Evolutionary conservation across 2,797 vertebrate species (phyloP).

Genomic region (Morelia viridis): DNA sequence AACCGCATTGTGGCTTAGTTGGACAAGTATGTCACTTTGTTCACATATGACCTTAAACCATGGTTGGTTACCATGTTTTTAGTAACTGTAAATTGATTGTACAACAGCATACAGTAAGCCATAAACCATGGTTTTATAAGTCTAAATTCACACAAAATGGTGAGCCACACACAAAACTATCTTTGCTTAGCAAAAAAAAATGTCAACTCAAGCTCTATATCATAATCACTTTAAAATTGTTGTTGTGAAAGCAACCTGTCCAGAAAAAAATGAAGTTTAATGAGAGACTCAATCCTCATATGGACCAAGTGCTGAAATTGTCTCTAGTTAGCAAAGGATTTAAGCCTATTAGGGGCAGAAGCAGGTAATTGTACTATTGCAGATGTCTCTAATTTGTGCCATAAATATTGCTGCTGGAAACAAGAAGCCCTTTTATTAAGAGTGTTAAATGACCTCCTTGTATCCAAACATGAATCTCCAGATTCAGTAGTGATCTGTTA

Average conservation of each 20-base stretch:
- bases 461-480: constrained; percentile 40
- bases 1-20: not conserved
- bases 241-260: not conserved
- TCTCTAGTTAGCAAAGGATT: constrained; percentile 15
- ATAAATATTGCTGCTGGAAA: constrained; percentile 31
- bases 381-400: constrained; percentile 45
- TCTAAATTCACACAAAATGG: not conserved
- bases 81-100: not conserved
- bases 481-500: constrained; percentile 27
- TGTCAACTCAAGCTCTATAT: not conserved
- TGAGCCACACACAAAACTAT: not conserved
- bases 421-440: constrained; percentile 33
- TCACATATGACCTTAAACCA: not conserved
- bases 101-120: not conserved
- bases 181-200: not conserved
- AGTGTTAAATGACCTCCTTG: constrained; percentile 39
- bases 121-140: not conserved
- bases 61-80: not conserved
- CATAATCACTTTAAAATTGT: not conserved
- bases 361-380: constrained; percentile 45
- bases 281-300: not conserved
- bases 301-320: constrained; percentile 24
- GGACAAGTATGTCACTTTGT: not conserved
- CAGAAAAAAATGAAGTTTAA: not conserved
- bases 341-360: constrained; percentile 28